Conservation (phyloP, 2,113 vertebrate species). For the rabbit (Oryctolagus cuniculus) region DNA sequence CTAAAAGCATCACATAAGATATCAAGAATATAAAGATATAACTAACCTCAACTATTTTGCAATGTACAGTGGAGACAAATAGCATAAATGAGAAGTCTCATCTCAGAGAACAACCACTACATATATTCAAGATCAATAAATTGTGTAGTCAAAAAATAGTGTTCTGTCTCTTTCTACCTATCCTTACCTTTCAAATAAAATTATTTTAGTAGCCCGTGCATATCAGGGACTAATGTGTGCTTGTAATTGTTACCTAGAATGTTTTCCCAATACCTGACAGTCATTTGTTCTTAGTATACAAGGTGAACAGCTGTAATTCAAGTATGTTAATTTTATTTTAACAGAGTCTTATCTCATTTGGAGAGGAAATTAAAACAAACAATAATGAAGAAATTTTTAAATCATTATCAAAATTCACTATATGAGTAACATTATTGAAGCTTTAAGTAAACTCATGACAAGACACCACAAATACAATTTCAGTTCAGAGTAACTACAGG, state of each 20-base stretch:
- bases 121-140: neutral
- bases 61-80: neutral
- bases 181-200: neutral
- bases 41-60: neutral
- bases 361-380: conserved; percentile 4
- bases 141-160: neutral
- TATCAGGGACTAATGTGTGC: neutral
- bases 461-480: neutral
- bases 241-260: neutral
- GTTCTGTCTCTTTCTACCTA: neutral
- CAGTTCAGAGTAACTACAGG: neutral
- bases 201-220: neutral
- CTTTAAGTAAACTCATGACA: neutral
- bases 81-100: neutral
- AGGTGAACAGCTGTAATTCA: neutral
- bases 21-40: neutral
- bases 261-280: neutral
- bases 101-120: neutral
- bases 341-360: neutral
- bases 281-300: neutral
- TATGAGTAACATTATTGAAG: neutral
- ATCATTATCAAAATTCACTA: neutral
- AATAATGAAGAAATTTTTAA: neutral
- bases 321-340: neutral
- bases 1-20: neutral